Base-by-base conservation (phyloP, 2,888 invertebrate species). In the Pharmacophagus antenor region DNA sequence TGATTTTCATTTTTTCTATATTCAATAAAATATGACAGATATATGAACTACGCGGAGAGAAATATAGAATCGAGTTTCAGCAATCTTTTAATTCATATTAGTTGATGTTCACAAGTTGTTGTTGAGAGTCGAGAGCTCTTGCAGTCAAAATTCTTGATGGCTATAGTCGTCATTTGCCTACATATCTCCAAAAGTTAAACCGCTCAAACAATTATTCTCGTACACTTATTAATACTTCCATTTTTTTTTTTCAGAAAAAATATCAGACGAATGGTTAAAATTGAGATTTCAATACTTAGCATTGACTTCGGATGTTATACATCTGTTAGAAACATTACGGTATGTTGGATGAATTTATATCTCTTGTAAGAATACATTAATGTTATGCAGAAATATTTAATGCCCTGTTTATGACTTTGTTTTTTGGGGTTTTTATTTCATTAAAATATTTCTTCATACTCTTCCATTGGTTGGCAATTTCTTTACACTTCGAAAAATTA, bases 211-310 rank as follows among this genome's bases (percentile, higher is more conserved):
- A n/a, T n/a, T n/a, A n/a, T n/a, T n/a, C 5, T 3, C 6, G 37
- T 37, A 15, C 37, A 25, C 23, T 25, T 25, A 25, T 25, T 25
- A 5, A 7, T 25, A 25, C 23, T 25, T 7, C 23, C 7, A 25
- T n/a, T 37, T 48, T 66, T 67, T 71, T 76, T 63, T 89, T 92
- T 55, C 89, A 92, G 94, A 93, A 81, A 93, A 93, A 74, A 92
- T 95, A 73, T 96, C 96, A 80, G 83, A 92, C 69, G 92, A 94
- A 86, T 97, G 97, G 97, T 85, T 96, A 70, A 92, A 94, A 70
- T 88, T 96, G 70, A 94, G 97, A 73, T 96, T 96, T 86, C 93
- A 94, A 68, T 94, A 94, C 84, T 88, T 97, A 80, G 92, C 93
- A 65, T 82, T 95, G 67, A 88, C 93, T 20, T 88, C 93, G 56